Conservation (phyloP, 2,113 vertebrate species). For the Colius striatus region DNA sequence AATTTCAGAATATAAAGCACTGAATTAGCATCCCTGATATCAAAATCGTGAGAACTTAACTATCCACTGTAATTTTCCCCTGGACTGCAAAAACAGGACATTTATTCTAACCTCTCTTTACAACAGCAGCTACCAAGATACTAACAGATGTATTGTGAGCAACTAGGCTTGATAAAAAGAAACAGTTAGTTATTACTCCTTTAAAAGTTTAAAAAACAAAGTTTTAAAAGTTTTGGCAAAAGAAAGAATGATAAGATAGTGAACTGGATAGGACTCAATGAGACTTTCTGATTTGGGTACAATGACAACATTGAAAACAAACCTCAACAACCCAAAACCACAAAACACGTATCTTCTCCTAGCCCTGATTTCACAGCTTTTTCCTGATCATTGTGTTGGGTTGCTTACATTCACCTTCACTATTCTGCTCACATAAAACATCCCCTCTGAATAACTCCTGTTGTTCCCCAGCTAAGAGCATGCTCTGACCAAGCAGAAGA, state of each 20-base stretch:
- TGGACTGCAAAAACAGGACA: neutral
- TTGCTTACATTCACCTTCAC: rapidly evolving
- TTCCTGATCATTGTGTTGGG: neutral
- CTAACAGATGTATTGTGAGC: neutral
- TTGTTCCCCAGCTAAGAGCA: neutral
- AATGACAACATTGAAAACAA: neutral
- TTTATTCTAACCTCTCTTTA: neutral
- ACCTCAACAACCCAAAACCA: no score
- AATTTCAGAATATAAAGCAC: neutral
- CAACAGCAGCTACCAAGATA: neutral
- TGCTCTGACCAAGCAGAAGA: neutral
- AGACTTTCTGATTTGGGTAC: neutral
- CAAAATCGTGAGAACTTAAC: neutral
- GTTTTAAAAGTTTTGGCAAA: neutral
- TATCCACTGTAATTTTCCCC: neutral
- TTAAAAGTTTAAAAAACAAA: neutral
- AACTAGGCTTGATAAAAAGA: neutral
- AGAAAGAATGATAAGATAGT: neutral
- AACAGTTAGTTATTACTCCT: neutral
- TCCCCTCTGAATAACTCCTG: neutral
- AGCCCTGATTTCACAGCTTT: neutral
- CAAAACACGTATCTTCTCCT: neutral
- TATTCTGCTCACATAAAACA: neutral
- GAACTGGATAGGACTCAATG: neutral
- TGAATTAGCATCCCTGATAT: neutral